Percentiles rank a stretch among this genome's conserved stretches.
These are phyloP conservation scores for Blastobasis lacticolella DNA, from an alignment of 2,888 invertebrate species.

Conservation along the genomic window DNA sequence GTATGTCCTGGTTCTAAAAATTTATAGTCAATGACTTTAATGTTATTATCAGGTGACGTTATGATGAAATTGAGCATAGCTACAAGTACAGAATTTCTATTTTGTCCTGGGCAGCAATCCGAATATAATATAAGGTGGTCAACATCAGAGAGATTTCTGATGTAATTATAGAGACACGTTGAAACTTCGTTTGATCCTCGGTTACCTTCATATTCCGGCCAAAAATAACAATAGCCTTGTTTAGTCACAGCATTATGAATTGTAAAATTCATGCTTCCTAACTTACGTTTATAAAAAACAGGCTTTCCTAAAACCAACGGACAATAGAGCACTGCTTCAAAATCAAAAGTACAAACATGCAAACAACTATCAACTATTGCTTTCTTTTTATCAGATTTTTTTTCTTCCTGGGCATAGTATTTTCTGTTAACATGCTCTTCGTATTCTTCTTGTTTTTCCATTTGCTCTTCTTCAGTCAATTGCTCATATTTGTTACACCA, in stretches of 20 bases:
- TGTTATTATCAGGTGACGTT: slow-evolving; percentile 1
- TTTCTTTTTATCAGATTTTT: slow-evolving; percentile 9
- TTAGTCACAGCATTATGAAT: slow-evolving; percentile 15
- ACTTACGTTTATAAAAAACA: slow-evolving; percentile 14
- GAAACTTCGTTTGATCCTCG: slow-evolving; percentile 9
- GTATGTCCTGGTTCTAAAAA: not conserved
- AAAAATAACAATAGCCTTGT: slow-evolving; percentile 16
- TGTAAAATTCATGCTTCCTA: slow-evolving; percentile 14
- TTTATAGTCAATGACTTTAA: slow-evolving; percentile 6
- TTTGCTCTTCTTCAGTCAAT: slow-evolving; percentile 13
- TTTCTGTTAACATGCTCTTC: slow-evolving; percentile 10
- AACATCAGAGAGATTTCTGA: slow-evolving; percentile 1
- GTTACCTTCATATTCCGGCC: slow-evolving; percentile 13
- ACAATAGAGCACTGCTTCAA: slow-evolving; percentile 14
- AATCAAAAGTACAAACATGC: slow-evolving; percentile 16
- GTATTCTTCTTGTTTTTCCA: slow-evolving; percentile 12
- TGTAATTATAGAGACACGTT: slow-evolving; percentile 1
- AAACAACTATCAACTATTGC: slow-evolving; percentile 9
- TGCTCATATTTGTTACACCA: slow-evolving; percentile 13
- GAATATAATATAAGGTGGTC: slow-evolving; percentile 9
- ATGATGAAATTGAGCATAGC: slow-evolving; percentile 6
- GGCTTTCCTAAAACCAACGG: slow-evolving; percentile 14
- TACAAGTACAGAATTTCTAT: slow-evolving; percentile 8
- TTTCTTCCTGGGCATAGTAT: slow-evolving; percentile 13
- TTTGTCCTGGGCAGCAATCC: slow-evolving; percentile 10